Evolutionary conservation across 2,113 vertebrate genomes (phyloP).

Genomic region (Melanotaenia duboulayi): DNA sequence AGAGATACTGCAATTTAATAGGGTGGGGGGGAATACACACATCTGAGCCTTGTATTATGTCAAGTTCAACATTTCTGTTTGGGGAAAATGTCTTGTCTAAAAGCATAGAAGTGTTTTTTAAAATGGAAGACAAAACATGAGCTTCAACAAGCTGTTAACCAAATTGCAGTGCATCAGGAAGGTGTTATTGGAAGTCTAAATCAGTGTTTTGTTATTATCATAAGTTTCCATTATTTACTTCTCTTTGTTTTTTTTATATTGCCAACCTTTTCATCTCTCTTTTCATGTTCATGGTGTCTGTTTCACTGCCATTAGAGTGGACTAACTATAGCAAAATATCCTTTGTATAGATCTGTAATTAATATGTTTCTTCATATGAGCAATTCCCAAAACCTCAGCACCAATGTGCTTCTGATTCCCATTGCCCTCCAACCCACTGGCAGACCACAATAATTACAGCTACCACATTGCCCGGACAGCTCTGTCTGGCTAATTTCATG

Average conservation of each 20-base stretch:
- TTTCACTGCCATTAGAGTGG: not conserved
- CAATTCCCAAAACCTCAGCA: slow-evolving; percentile 10
- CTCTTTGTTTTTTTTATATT: not conserved
- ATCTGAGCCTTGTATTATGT: no score
- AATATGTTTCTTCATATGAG: slow-evolving; percentile 20
- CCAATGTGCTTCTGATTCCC: slow-evolving; percentile 31
- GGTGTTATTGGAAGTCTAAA: not conserved
- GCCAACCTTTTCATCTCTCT: not conserved
- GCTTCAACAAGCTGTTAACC: no score
- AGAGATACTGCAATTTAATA: no score
- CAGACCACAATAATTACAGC: slow-evolving; percentile 69
- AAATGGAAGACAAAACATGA: no score
- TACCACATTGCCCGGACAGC: slow-evolving; percentile 60
- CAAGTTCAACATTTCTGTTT: no score
- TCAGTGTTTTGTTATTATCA: not conserved
- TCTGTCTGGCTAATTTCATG: slow-evolving; percentile 66
- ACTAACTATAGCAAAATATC: slow-evolving; percentile 21
- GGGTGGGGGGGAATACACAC: no score
- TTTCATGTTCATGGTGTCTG: not conserved
- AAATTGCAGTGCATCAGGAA: not conserved
- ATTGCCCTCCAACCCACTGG: slow-evolving; percentile 41
- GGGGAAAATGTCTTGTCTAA: no score
- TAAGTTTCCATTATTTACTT: not conserved
- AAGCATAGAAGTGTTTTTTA: no score
- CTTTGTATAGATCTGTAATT: slow-evolving; percentile 40